phyloP scores from a whole-genome alignment of 2,888 invertebrate genomes.

The Napeogenes sylphis region DNA sequence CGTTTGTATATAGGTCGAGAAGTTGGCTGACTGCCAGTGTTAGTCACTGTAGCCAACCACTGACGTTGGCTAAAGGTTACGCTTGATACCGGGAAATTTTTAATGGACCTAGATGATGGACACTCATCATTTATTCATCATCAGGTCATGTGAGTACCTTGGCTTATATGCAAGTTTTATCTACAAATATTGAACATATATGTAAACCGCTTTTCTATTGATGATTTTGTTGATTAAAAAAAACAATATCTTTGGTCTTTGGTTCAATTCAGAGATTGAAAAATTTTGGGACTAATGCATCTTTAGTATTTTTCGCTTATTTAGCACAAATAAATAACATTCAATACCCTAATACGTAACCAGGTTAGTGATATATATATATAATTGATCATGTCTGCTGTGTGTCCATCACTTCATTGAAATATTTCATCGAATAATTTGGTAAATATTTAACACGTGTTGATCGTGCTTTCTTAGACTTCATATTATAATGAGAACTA shows the following conservation, averaged over 20 bases:
- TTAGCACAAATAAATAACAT: no score
- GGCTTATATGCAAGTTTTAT: conserved; percentile 10
- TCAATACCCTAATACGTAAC: no score
- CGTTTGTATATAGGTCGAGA: conserved; percentile 69
- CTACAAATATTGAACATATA: background rate
- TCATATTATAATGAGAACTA: background rate
- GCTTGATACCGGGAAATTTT: conserved; percentile 38
- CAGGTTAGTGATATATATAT: conserved; percentile 1
- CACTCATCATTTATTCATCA: conserved; percentile 16
- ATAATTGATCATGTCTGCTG: conserved; percentile 34
- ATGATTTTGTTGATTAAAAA: no score
- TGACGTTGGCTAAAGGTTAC: conserved; percentile 66
- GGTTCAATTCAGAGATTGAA: no score
- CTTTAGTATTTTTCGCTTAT: no score
- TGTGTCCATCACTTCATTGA: conserved; percentile 40
- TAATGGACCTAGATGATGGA: conserved; percentile 22
- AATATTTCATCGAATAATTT: conserved; percentile 42
- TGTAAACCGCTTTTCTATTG: no score
- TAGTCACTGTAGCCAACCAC: conserved; percentile 64
- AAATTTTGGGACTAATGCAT: no score
- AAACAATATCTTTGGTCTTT: no score
- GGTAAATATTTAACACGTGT: conserved; percentile 52
- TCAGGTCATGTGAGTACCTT: conserved; percentile 7
- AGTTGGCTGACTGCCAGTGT: conserved; percentile 64
- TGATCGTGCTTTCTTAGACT: conserved; percentile 19